phyloP scores from a whole-genome alignment of 2,113 vertebrate species.

The Pituophis catenifer region DNA sequence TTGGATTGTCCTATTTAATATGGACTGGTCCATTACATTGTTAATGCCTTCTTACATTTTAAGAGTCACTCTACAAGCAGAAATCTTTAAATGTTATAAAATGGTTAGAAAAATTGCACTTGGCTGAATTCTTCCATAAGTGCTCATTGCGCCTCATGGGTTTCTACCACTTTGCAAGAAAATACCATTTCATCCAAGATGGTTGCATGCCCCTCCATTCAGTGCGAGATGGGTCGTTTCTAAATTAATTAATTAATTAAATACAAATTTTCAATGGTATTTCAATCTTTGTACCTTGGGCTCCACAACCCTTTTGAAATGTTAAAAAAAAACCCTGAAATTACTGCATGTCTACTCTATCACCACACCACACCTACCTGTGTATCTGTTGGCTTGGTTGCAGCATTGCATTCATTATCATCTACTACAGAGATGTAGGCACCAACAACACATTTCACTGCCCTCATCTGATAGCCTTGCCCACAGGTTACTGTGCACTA shows the following conservation, averaged over 20 bases:
- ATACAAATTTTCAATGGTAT: background rate
- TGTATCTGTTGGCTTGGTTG: slow-evolving; percentile 86
- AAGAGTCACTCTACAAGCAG: background rate
- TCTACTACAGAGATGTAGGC: slow-evolving; percentile 85
- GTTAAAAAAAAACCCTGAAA: background rate
- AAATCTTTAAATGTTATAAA: background rate
- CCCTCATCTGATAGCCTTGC: slow-evolving; percentile 92
- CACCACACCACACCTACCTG: slow-evolving; percentile 76
- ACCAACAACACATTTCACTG: slow-evolving; percentile 90
- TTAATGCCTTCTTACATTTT: background rate
- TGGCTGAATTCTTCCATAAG: background rate
- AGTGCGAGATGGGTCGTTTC: too few relatives aligned
- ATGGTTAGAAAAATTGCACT: background rate
- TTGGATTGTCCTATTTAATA: background rate
- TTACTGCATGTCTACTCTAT: background rate
- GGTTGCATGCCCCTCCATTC: background rate
- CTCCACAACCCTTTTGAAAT: background rate
- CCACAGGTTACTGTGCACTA: slow-evolving; percentile 95
- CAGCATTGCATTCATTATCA: slow-evolving; percentile 90
- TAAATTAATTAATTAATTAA: too few relatives aligned
- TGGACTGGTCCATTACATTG: background rate
- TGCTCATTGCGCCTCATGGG: too few relatives aligned
- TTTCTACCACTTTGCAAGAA: background rate
- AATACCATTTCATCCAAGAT: background rate
- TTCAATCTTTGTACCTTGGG: background rate